phyloP scores from a whole-genome alignment of 2,888 invertebrate genomes.

The Ormyrus pomaceus region DNA sequence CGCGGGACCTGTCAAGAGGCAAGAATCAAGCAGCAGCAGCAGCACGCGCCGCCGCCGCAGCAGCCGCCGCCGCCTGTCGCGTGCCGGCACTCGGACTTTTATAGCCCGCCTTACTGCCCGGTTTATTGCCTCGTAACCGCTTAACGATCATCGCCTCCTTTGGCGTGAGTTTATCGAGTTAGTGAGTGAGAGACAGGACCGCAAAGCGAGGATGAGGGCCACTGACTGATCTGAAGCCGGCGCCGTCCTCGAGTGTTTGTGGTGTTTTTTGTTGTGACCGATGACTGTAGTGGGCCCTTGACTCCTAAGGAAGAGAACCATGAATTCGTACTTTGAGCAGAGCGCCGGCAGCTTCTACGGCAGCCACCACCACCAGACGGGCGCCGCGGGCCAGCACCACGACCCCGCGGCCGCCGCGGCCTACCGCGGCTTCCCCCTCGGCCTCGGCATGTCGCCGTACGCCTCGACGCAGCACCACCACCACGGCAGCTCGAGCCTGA shows the following conservation, averaged over 20 bases:
- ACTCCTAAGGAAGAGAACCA: conserved; percentile 57
- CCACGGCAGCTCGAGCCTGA: conserved; percentile 77
- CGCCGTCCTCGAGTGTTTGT: too few species aligned
- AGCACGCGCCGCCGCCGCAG: not conserved
- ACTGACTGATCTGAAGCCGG: too few species aligned
- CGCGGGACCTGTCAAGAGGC: too few species aligned
- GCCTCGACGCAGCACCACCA: conserved; percentile 83
- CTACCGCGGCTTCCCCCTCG: conserved; percentile 91
- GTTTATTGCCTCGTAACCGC: conserved; percentile 74
- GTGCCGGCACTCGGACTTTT: conserved; percentile 69
- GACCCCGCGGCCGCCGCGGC: conserved; percentile 85
- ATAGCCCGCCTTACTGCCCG: conserved; percentile 72
- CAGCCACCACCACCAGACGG: conserved; percentile 89
- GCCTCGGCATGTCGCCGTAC: conserved; percentile 90
- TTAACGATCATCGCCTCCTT: conserved; percentile 71
- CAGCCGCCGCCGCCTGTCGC: conserved; percentile 62
- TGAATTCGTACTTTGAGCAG: conserved; percentile 98
- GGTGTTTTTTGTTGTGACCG: conserved; percentile 56
- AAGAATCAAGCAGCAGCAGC: too few species aligned
- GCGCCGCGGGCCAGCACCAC: conserved; percentile 82
- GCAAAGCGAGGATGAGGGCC: conserved; percentile 20
- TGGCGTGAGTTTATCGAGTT: conserved; percentile 57
- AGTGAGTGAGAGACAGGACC: conserved; percentile 6
- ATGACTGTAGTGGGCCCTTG: conserved; percentile 71
- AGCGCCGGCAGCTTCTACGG: conserved; percentile 91